Base-by-base conservation (phyloP, 2,888 invertebrate species). In the Hipparchia semele region DNA sequence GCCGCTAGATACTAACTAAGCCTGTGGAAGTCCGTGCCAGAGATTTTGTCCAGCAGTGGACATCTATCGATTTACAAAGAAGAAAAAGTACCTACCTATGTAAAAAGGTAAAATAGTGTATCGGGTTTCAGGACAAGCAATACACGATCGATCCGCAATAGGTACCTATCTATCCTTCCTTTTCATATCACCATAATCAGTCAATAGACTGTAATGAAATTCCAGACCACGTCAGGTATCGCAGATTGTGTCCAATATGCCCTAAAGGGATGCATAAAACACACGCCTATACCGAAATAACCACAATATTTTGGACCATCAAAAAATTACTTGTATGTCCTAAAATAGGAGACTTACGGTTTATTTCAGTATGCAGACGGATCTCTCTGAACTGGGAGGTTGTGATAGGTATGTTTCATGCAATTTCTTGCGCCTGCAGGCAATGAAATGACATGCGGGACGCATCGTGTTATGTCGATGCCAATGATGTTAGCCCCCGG, bases 361-460 rank as follows among this genome's bases (percentile, higher is more conserved):
- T 51, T 23, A 10, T 53, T 49, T 33, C 33, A 58, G 46, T 60
- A 60, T 54, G 62, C 58, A 39, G 56, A 73, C 9, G 80, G 88
- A 46, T 85, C 87, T 70, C 7, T 61, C 13, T 74, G 77, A 46
- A 68, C 64, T 87, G 87, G 90, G 69, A 75, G 77, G 71, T 82
- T 85, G 80, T 83, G 82, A 80, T 85, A 86, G 84, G 85, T 86
- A 85, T 87, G 85, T 89, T 89, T 88, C 86, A 87, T 90, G 91
- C 91, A 91, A 91, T 91, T 90, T 89, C 91, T 91, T 90, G 89
- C 83, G 88, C 88, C 87, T 87, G 86, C 82, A 87, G 90, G 88
- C 89, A 86, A 81, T 83, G 83, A 88, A 89, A 91, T 90, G 88
- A 90, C 90, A 87, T 90, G 86, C 81, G 89, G 86, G 86, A 86